Percentiles rank a stretch among this genome's conserved stretches.
Evolutionary conservation across 2,888 invertebrate genomes (phyloP).

Genomic region (Volucella inanis): DNA sequence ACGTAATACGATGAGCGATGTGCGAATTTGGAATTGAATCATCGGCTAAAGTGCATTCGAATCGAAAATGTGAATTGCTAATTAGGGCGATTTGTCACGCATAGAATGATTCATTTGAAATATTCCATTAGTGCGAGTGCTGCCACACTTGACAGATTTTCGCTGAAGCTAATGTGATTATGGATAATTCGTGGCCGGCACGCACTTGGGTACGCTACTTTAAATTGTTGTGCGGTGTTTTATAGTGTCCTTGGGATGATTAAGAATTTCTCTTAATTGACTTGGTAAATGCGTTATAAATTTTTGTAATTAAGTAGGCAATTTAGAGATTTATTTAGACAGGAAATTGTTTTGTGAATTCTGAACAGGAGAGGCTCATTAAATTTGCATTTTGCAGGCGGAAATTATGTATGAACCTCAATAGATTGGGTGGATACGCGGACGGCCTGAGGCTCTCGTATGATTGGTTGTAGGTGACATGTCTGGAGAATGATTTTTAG

Average conservation of each 20-base stretch:
- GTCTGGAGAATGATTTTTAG: too few relatives aligned
- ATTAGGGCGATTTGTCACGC: conserved; percentile 67
- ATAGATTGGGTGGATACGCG: too few relatives aligned
- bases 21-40: too few relatives aligned
- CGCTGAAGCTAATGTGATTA: neutral
- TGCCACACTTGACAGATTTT: conserved; percentile 51
- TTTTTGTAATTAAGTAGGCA: conserved; percentile 62
- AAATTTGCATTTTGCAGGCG: neutral
- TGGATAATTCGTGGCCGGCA: conserved; percentile 1
- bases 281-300: conserved; percentile 38
- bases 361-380: conserved; percentile 24
- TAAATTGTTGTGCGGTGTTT: conserved; percentile 20
- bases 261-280: conserved; percentile 53
- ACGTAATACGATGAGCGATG: neutral
- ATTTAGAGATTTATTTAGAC: conserved; percentile 57
- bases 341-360: conserved; percentile 51
- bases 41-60: conserved; percentile 46
- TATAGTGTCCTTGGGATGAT: conserved; percentile 42
- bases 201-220: neutral
- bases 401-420: too few relatives aligned
- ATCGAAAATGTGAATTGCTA: conserved; percentile 65
- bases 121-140: conserved; percentile 57
- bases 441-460: too few relatives aligned
- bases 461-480: too few relatives aligned
- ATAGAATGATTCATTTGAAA: conserved; percentile 61